These are phyloP conservation scores for Phaenicophaeus curvirostris DNA, from an alignment of 2,797 vertebrate species.

Conservation along the genomic window DNA sequence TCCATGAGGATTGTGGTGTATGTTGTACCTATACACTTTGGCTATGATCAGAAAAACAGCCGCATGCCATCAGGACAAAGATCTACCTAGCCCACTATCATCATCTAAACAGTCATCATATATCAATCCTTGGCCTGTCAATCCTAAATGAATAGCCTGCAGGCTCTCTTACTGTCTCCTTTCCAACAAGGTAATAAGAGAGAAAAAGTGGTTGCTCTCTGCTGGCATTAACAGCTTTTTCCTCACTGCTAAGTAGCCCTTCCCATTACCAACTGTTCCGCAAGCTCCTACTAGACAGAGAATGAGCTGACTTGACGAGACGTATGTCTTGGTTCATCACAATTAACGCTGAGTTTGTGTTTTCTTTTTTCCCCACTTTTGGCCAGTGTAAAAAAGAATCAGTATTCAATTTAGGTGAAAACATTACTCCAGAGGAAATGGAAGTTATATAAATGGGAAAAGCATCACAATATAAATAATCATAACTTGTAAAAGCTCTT, in stretches of 20 bases:
- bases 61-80: background rate
- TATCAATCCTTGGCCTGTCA: background rate
- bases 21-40: background rate
- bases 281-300: background rate
- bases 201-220: background rate
- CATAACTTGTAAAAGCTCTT: background rate
- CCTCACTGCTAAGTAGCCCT: background rate
- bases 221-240: background rate
- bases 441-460: background rate
- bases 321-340: too few relatives aligned
- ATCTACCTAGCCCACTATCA: too few relatives aligned
- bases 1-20: background rate
- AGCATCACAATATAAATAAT: background rate
- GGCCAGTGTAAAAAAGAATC: background rate
- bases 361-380: background rate
- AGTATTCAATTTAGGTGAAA: background rate
- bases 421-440: background rate
- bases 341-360: too few relatives aligned
- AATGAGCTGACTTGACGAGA: fast-evolving
- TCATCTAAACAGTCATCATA: background rate
- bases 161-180: background rate
- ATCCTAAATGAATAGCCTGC: background rate
- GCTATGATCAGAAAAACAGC: background rate
- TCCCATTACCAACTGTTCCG: background rate
- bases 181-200: background rate